These are phyloP conservation scores for Fragum sueziense DNA, from an alignment of 2,888 invertebrate species.

Conservation along the genomic window DNA sequence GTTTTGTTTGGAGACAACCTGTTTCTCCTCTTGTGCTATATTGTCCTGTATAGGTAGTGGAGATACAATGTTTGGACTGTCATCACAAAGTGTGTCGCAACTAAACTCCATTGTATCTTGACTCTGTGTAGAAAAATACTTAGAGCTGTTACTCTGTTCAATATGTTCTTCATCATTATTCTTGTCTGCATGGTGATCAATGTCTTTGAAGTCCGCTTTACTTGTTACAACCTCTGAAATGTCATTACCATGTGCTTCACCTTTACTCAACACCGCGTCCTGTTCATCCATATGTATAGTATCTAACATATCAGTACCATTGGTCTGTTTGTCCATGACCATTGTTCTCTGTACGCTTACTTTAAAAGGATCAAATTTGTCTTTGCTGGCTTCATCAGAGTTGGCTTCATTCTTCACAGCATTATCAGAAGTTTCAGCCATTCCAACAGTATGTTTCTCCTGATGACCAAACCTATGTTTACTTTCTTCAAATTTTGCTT, in stretches of 20 bases:
- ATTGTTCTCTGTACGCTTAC: background rate
- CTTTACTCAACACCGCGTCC: no score
- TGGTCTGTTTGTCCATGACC: background rate
- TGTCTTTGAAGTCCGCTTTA: no score
- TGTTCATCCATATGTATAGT: background rate
- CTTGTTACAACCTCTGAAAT: no score
- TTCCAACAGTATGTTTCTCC: background rate
- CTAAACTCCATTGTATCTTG: constrained; percentile 60
- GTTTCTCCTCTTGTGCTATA: background rate
- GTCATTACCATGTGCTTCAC: no score
- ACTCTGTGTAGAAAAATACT: constrained; percentile 24
- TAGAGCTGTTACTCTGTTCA: background rate
- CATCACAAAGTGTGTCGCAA: constrained; percentile 38
- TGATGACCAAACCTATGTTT: background rate
- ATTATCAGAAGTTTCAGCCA: background rate
- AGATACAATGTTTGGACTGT: constrained; percentile 31
- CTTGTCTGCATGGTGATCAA: no score
- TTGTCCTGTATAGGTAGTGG: background rate
- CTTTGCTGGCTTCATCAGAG: no score
- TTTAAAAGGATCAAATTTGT: background rate
- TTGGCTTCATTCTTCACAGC: no score
- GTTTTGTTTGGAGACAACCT: background rate
- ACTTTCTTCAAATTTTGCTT: background rate
- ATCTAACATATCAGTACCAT: background rate
- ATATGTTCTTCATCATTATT: background rate